Base-by-base conservation (phyloP, 1,140 invertebrate genomes). In the Goniozus legneri region DNA sequence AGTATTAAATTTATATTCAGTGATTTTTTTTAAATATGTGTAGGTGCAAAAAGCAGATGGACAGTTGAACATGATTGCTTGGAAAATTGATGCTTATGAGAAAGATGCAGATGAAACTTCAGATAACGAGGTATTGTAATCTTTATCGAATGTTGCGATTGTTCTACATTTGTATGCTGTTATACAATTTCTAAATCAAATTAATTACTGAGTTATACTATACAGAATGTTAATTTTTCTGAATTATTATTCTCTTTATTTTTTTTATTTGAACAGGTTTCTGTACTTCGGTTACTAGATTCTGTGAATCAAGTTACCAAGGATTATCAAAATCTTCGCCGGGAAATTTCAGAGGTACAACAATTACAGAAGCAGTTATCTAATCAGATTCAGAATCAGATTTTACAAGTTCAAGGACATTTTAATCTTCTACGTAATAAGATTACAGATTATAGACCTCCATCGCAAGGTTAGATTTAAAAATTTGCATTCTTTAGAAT, bases 331-430 rank as follows among this genome's bases (percentile, higher is more conserved):
- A 77, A 76, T 15, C 62, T 82, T 33, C 76, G 78, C 36, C 76
- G 79, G 66, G 79, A 82, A 61, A 79, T 82, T 49, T 67, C 73
- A 31, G 79, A 82, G 49, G 74, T 81, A 52, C 79, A 81, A 40
- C 79, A 80, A 50, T 58, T 82, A 37, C 79, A 82, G 52, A 79
- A 78, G 54, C 79, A 82, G 65, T 67, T 81, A 45, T 77, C 79
- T 22, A 77, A 74, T 56, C 79, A 79, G 8, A 70, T 81, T 39
- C 69, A 68, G 56, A 60, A 64, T 37, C 72, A 77, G 48, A 58
- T 77, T 20, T 59, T 57, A 20, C 74, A 76, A 54, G 72, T 77
- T 16, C 72, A 75, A 53, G 69, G 68, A 13, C 72, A 71, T 43
- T 76, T 72, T 54, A 71, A 71, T 57, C 57, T 71, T 40, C 49